Base-by-base conservation (phyloP, 2,888 invertebrate species). In the Tetanocera ferruginea region DNA sequence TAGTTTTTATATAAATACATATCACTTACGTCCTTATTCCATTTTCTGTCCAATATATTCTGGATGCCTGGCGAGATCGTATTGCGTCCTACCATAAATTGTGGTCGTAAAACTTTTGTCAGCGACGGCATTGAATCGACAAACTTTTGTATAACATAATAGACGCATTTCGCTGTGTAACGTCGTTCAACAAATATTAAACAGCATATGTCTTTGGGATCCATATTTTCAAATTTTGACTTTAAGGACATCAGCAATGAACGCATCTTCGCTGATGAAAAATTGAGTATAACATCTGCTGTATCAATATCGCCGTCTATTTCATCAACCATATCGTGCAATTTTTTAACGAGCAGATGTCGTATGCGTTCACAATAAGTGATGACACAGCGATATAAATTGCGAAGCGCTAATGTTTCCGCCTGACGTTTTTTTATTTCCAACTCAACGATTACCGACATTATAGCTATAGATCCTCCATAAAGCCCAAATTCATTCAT, bases 101-200 rank as follows among this genome's bases (percentile, higher is more conserved):
- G 94, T 0, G 94, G 92, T 14, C 79, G 76, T 79, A 91, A 84
- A 82, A 94, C 79, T 52, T 85, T 92, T 0, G 89, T 89, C 80
- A 92, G 93, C 14, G 91, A 89, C 0, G 91, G 89, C 79, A 92
- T 90, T 0, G 78, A 52, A 28, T 90, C 83, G 11, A 89, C 90
- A 0, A 92, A 91, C 0, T 91, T 89, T 77, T 93, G 91, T 5
- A 96, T 83, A 4, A 95, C 86, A 79, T 94, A 93, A 85, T 92
- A 95, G 0, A 97, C 84, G 8, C 95, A 91, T 89, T 95, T 95
- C 0, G 96, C 95, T 0, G 95, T 94, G 82, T 94, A 94, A 69
- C 96, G 86, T 0, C 90, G 84, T 64, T 89, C 83, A 0, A 89
- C 87, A 77, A 90, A 90, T 8, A 90, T 74, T 17, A 90, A 80